A percentile compares a stretch with the other conserved stretches of the same genome.
These are phyloP conservation scores for Linurgus olivaceus DNA, from an alignment of 2,797 vertebrate species.

Conservation along the genomic window DNA sequence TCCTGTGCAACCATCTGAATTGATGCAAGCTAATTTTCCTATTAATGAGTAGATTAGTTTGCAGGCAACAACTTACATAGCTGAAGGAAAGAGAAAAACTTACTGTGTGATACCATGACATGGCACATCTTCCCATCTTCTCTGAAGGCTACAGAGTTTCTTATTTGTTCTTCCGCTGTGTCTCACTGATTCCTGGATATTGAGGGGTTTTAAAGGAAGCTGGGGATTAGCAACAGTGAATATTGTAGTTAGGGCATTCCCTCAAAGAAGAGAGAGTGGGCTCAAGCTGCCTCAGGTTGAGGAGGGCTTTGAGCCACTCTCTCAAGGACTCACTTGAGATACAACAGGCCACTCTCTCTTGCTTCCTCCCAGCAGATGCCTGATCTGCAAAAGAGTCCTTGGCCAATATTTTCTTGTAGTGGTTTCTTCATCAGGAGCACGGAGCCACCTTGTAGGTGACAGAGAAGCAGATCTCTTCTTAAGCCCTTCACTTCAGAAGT, in stretches of 20 bases:
- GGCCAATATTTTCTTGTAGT: background rate
- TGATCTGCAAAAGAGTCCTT: background rate
- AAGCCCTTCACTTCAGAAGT: background rate
- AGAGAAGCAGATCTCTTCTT: background rate
- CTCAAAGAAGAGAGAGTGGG: background rate
- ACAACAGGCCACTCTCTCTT: background rate
- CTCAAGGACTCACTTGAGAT: background rate
- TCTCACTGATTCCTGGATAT: background rate
- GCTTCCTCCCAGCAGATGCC: background rate
- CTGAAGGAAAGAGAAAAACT: background rate
- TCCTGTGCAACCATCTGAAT: background rate
- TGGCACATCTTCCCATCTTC: background rate
- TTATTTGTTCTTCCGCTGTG: background rate
- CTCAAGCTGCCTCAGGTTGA: background rate
- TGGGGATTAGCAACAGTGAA: background rate
- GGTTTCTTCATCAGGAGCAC: background rate
- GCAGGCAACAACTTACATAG: background rate
- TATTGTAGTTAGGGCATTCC: background rate
- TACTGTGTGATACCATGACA: background rate
- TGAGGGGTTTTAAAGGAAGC: background rate
- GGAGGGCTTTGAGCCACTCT: background rate
- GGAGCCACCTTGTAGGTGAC: background rate
- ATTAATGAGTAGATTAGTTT: background rate
- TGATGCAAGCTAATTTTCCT: background rate
- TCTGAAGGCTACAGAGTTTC: background rate